Percentiles rank a stretch among this genome's conserved stretches.
These are phyloP conservation scores for Elephantulus edwardii DNA, from an alignment of 2,113 vertebrate species.

Conservation along the genomic window DNA sequence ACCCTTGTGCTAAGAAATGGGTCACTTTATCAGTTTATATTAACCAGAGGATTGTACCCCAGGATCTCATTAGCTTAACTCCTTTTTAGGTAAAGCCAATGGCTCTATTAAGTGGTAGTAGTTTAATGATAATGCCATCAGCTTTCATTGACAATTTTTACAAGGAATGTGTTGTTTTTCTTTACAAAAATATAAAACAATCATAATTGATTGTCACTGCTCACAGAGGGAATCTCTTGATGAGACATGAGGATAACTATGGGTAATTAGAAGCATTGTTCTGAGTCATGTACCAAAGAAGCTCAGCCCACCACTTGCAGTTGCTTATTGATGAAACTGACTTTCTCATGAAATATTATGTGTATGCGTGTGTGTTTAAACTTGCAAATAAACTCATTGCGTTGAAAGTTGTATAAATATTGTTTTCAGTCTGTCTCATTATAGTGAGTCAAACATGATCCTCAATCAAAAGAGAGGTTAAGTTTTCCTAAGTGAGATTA, in stretches of 20 bases:
- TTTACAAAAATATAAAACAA: no score
- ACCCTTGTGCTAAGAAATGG: background rate
- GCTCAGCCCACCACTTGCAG: background rate
- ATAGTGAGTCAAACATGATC: background rate
- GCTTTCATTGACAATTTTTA: background rate
- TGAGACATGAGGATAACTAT: no score
- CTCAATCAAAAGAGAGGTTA: background rate
- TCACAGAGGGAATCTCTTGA: background rate
- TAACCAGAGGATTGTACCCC: background rate
- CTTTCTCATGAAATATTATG: background rate
- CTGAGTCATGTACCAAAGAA: background rate
- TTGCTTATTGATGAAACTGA: background rate
- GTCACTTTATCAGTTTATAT: background rate
- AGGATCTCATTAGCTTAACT: background rate
- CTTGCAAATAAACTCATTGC: background rate
- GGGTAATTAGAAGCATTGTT: background rate
- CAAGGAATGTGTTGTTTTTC: background rate
- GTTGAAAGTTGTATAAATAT: slow-evolving; percentile 17
- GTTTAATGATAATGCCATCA: background rate
- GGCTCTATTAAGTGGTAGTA: background rate
- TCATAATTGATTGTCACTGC: background rate
- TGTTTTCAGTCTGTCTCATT: background rate
- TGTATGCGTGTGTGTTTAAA: background rate
- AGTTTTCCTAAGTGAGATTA: background rate
- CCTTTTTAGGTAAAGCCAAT: background rate